Conservation (phyloP, 1,140 invertebrate genomes). For the Sminthurinus signatus region DNA sequence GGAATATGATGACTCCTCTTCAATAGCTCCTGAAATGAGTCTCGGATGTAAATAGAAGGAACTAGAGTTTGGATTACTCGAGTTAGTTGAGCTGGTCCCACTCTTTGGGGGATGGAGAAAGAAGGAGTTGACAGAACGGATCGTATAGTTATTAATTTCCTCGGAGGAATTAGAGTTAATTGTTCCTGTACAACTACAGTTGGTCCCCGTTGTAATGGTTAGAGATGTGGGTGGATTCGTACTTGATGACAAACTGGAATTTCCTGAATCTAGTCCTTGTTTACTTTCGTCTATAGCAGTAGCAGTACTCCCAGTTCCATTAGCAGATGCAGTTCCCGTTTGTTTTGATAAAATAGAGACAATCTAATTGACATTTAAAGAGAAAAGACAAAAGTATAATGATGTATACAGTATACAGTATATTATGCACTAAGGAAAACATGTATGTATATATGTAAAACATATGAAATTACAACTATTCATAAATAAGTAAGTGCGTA, state of each 20-base stretch:
- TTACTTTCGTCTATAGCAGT: neutral
- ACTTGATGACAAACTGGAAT: conserved; percentile 11
- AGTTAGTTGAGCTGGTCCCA: neutral
- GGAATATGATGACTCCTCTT: neutral
- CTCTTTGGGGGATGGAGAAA: conserved; percentile 25
- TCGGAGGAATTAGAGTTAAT: conserved; percentile 1
- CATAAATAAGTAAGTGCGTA: too few relatives aligned
- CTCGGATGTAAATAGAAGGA: conserved; percentile 25
- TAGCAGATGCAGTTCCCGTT: neutral
- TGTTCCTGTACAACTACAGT: neutral
- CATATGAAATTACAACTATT: too few relatives aligned
- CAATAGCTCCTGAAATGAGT: conserved; percentile 2
- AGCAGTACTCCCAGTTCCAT: neutral
- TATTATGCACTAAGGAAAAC: too few relatives aligned
- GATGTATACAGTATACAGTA: too few relatives aligned
- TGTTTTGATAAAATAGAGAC: neutral
- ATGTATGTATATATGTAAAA: too few relatives aligned
- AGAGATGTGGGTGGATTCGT: conserved; percentile 4
- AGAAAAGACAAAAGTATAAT: too few relatives aligned
- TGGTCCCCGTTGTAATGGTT: neutral
- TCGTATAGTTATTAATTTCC: neutral
- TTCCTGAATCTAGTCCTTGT: conserved; percentile 1
- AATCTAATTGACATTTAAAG: conserved; percentile 5
- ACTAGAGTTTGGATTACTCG: neutral
- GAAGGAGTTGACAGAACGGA: conserved; percentile 10